phyloP scores from a whole-genome alignment of 2,888 invertebrate species.

The Nomada flava region DNA sequence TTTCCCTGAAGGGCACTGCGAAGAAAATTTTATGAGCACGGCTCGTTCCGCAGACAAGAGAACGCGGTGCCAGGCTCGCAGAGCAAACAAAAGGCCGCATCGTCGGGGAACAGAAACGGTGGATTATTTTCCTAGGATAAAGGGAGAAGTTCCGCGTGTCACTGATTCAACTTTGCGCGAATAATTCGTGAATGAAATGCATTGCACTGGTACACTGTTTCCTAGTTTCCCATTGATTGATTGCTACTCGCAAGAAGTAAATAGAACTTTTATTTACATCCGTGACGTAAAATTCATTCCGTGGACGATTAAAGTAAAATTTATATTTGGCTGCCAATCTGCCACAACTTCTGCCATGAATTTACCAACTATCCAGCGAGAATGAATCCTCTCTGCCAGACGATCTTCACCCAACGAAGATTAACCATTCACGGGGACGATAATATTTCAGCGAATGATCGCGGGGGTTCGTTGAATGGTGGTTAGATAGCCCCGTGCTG shows the following conservation, averaged over 20 bases:
- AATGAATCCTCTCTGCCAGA: slow-evolving; percentile 39
- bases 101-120: slow-evolving; percentile 10
- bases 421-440: slow-evolving; percentile 50
- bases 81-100: slow-evolving; percentile 16
- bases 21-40: slow-evolving; percentile 43
- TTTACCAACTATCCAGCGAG: background rate
- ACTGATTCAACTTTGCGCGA: background rate
- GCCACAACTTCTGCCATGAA: too few species aligned
- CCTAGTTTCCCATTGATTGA: background rate
- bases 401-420: slow-evolving; percentile 51
- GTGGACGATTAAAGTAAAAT: too few species aligned
- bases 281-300: too few species aligned
- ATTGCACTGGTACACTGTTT: background rate
- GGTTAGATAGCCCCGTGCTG: slow-evolving; percentile 33
- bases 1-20: slow-evolving; percentile 27
- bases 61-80: background rate
- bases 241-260: too few species aligned
- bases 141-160: slow-evolving; percentile 5
- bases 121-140: slow-evolving; percentile 48
- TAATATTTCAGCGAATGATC: slow-evolving; percentile 57
- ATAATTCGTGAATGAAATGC: background rate
- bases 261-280: too few species aligned
- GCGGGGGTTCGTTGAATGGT: slow-evolving; percentile 21
- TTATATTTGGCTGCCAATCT: too few species aligned
- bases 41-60: background rate